Percentiles rank a stretch among this genome's conserved stretches.
Conservation (phyloP, 1,140 invertebrate genomes). For the Drosophila pallidifrons region DNA sequence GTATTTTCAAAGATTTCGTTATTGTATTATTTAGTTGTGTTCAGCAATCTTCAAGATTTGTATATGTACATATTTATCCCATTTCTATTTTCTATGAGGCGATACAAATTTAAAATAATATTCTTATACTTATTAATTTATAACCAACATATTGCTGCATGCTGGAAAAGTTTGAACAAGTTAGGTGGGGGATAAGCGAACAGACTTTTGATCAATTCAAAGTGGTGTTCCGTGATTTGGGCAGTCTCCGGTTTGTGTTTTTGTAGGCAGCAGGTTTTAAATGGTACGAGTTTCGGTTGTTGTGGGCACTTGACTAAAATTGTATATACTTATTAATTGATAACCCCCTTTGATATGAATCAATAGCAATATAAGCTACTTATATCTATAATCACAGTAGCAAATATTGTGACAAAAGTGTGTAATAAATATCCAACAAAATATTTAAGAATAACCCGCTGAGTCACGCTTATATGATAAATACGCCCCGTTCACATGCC, state of each 20-base stretch:
- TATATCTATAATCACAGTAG: constrained; percentile 7
- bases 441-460: constrained; percentile 9
- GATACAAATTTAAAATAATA: neutral
- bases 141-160: constrained; percentile 22
- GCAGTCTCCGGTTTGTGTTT: neutral
- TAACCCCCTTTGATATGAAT: constrained; percentile 14
- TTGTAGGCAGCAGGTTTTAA: constrained; percentile 8
- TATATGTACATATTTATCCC: neutral
- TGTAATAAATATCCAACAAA: constrained; percentile 5
- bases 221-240: neutral
- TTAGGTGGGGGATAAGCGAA: constrained; percentile 1
- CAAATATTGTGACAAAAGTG: neutral
- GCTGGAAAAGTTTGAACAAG: constrained; percentile 5
- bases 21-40: constrained; percentile 5
- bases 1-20: constrained; percentile 10
- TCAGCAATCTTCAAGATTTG: neutral
- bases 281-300: constrained; percentile 17
- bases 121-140: constrained; percentile 8
- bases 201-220: neutral
- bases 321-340: constrained; percentile 29
- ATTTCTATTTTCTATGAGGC: neutral
- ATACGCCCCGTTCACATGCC: constrained; percentile 44
- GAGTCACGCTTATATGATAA: constrained; percentile 50
- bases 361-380: constrained; percentile 15
- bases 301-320: constrained; percentile 23